Evolutionary conservation across 2,113 vertebrate species (phyloP).

Genomic region (Dryoscopus gambensis): DNA sequence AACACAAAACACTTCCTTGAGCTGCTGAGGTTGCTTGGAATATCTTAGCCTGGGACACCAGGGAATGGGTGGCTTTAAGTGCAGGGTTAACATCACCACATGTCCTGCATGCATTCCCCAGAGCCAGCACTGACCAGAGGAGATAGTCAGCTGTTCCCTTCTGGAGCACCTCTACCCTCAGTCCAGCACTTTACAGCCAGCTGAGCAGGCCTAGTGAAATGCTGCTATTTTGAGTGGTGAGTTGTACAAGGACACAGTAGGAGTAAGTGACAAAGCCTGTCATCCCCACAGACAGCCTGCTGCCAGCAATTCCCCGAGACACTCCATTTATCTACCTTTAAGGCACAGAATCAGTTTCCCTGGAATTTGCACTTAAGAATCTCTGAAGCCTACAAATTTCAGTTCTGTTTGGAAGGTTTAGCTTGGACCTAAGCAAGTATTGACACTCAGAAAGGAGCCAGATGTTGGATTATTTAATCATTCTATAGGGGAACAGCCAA

Average conservation of each 20-base stretch:
- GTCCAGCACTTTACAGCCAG: neutral
- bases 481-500: neutral
- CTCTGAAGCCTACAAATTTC: neutral
- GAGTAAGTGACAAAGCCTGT: neutral
- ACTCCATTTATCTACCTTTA: neutral
- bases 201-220: neutral
- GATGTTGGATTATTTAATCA: neutral
- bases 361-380: neutral
- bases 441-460: neutral
- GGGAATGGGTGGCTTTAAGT: neutral
- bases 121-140: neutral
- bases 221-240: neutral
- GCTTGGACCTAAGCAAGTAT: neutral
- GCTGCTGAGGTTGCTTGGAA: neutral
- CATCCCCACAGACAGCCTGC: neutral
- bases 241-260: neutral
- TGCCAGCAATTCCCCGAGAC: neutral
- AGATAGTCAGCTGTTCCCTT: neutral
- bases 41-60: neutral
- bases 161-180: neutral
- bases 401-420: neutral
- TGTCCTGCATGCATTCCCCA: neutral
- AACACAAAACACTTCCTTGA: neutral
- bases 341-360: neutral
- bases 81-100: neutral